Percentiles rank a stretch among this genome's conserved stretches.
Evolutionary conservation across 2,797 vertebrate species (phyloP).

Genomic region (Galagoides demidoff): DNA sequence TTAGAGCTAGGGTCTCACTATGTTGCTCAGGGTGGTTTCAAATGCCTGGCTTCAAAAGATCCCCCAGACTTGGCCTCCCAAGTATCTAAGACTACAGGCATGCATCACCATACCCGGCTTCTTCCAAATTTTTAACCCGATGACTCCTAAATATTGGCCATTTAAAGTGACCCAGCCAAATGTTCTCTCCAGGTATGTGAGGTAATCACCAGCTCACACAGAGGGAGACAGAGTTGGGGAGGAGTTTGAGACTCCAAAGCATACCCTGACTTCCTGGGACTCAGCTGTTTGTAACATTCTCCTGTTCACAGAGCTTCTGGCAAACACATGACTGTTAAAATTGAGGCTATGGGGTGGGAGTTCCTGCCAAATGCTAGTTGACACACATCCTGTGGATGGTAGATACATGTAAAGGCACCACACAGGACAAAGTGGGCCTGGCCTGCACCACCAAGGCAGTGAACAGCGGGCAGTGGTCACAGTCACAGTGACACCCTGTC

Average conservation of each 20-base stretch:
- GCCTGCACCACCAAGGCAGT: background rate
- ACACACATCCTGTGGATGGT: background rate
- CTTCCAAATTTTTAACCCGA: background rate
- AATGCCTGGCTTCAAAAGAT: background rate
- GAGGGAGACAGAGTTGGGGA: background rate
- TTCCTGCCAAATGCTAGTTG: background rate
- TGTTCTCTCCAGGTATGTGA: background rate
- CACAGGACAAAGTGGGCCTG: background rate
- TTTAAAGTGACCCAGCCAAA: background rate
- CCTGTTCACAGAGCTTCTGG: background rate
- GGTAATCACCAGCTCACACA: background rate
- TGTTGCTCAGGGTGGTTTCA: background rate
- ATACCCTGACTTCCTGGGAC: background rate
- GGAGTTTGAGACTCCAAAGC: background rate
- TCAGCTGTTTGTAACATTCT: background rate
- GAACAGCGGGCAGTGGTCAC: fast-evolving
- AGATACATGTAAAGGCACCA: background rate
- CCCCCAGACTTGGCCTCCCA: background rate
- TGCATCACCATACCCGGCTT: background rate
- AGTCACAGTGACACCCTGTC: background rate
- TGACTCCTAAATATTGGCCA: background rate
- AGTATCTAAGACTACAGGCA: too few species aligned
- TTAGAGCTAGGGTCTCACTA: background rate
- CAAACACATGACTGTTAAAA: background rate
- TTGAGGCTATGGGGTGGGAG: background rate